phyloP scores from a whole-genome alignment of 2,113 vertebrate species.

The Notothenia rossii region DNA sequence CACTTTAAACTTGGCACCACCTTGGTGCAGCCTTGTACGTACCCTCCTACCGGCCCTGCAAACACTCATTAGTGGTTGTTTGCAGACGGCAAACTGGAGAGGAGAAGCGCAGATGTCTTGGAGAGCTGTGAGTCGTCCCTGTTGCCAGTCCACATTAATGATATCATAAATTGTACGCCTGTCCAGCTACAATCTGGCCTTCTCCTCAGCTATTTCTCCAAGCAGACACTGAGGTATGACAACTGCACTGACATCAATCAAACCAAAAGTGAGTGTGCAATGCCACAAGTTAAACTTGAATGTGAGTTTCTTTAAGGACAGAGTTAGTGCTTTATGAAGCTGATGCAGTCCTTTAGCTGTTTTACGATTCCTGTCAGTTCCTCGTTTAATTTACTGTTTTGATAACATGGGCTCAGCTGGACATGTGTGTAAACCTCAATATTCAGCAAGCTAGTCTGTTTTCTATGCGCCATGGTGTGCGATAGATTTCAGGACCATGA shows the following conservation, averaged over 20 bases:
- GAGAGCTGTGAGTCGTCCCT: constrained; percentile 42
- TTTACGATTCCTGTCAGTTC: constrained; percentile 22
- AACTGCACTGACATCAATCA: constrained; percentile 37
- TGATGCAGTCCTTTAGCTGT: constrained; percentile 2
- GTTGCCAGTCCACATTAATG: constrained; percentile 51
- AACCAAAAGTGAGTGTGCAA: constrained; percentile 20
- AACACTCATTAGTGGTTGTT: constrained; percentile 17
- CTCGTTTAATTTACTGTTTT: constrained; percentile 19
- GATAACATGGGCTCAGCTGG: constrained; percentile 16
- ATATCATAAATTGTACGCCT: constrained; percentile 53
- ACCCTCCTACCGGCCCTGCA: constrained; percentile 8
- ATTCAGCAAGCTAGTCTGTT: not conserved
- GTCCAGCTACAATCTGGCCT: constrained; percentile 35
- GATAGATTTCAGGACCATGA: constrained; percentile 2
- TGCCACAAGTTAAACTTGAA: constrained; percentile 10
- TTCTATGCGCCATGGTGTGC: not conserved
- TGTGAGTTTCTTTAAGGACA: constrained; percentile 21
- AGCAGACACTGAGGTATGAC: constrained; percentile 24
- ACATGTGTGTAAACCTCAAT: constrained; percentile 13
- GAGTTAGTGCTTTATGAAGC: constrained; percentile 14
- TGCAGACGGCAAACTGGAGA: constrained; percentile 30
- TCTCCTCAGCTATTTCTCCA: not conserved
- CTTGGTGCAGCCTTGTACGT: constrained; percentile 15
- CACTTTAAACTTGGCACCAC: constrained; percentile 57
- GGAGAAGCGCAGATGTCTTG: constrained; percentile 51